Conservation (phyloP, 2,113 vertebrate species). For the Andinoacara biseriatus region DNA sequence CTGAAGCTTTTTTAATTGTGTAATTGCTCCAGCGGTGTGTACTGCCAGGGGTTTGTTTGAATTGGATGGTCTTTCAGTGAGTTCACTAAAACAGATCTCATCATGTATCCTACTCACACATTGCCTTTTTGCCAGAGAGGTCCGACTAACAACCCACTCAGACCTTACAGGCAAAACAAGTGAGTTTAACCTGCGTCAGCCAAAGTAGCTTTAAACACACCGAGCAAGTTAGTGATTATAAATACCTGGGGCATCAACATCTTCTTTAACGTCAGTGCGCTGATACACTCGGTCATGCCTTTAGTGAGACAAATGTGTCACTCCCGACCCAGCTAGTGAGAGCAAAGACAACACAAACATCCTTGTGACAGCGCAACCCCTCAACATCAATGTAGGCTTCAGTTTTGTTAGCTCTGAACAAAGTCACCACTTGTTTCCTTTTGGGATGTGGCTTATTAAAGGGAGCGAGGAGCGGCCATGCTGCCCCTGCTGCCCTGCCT, state of each 20-base stretch:
- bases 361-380: neutral
- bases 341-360: neutral
- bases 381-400: neutral
- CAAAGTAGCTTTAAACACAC: constrained; percentile 11
- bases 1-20: constrained; percentile 34
- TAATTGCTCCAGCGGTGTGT: constrained; percentile 31
- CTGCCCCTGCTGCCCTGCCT: constrained; percentile 3
- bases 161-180: neutral
- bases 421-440: constrained; percentile 33
- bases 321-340: neutral
- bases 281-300: neutral
- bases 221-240: neutral
- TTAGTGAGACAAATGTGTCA: neutral
- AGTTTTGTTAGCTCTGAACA: neutral
- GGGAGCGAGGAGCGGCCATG: neutral
- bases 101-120: constrained; percentile 14
- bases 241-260: neutral
- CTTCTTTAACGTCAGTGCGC: neutral
- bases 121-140: constrained; percentile 3
- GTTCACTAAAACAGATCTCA: constrained; percentile 17
- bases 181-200: neutral
- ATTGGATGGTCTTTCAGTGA: constrained; percentile 38
- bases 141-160: neutral
- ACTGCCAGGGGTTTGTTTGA: constrained; percentile 63
- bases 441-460: constrained; percentile 42